phyloP scores from a whole-genome alignment of 1,140 invertebrate genomes.

The Drosophila micromelanica region DNA sequence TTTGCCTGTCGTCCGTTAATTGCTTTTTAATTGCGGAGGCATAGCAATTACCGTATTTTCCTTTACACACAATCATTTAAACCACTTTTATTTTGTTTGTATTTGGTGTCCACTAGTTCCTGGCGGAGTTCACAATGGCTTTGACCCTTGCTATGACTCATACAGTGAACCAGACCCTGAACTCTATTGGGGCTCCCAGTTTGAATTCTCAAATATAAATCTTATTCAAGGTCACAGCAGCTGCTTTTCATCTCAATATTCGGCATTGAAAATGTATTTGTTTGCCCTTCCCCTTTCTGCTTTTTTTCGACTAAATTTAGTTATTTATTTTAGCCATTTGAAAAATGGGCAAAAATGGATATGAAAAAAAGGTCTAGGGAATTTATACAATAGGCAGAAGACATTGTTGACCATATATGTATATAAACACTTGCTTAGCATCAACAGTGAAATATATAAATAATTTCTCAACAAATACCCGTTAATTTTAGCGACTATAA shows the following conservation, averaged over 20 bases:
- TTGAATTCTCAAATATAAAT: constrained; percentile 25
- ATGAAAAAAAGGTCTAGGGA: too few relatives aligned
- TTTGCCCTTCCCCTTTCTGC: constrained; percentile 4
- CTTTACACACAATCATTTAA: constrained; percentile 49
- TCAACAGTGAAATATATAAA: too few relatives aligned
- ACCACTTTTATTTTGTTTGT: constrained; percentile 25
- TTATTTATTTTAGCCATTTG: neutral
- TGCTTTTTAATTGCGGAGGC: constrained; percentile 59
- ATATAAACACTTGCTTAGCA: too few relatives aligned
- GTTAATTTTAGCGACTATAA: too few relatives aligned
- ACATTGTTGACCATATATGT: too few relatives aligned
- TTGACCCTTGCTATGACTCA: too few relatives aligned
- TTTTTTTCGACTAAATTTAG: constrained; percentile 5
- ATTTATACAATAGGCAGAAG: too few relatives aligned
- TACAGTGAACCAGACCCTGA: constrained; percentile 13
- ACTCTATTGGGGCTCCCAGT: neutral
- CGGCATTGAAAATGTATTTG: neutral
- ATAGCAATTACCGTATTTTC: constrained; percentile 33
- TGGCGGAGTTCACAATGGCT: neutral
- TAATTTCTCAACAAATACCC: neutral
- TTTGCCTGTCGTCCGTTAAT: constrained; percentile 35
- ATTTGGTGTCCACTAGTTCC: neutral
- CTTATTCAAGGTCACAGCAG: constrained; percentile 29
- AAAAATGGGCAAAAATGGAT: too few relatives aligned
- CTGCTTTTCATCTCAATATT: constrained; percentile 21